These are phyloP conservation scores for Psilopogon haemacephalus DNA, from an alignment of 2,113 vertebrate genomes.

Conservation along the genomic window DNA sequence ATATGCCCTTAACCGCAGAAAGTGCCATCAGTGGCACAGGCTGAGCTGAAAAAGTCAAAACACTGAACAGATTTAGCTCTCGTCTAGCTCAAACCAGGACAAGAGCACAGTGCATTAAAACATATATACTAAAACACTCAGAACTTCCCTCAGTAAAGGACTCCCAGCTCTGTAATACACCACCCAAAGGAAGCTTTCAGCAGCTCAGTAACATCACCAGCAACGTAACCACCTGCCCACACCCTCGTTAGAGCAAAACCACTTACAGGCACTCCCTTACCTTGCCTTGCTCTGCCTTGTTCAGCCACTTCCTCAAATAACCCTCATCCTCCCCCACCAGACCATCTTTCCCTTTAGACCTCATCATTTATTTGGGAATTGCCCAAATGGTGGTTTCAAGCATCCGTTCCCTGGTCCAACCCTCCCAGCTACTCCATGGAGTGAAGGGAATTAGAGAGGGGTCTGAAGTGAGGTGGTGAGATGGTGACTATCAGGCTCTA, in stretches of 20 bases:
- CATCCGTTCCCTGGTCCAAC: accelerated
- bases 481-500: background rate
- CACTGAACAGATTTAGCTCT: no score
- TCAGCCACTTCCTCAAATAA: background rate
- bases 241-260: background rate
- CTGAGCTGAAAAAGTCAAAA: no score
- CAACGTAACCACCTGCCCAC: background rate
- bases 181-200: background rate
- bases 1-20: no score
- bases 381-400: background rate
- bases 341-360: background rate
- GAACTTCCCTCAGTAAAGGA: background rate
- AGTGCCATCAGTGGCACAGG: no score
- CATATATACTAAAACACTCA: background rate
- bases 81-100: no score
- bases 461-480: background rate
- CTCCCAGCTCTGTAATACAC: background rate
- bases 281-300: background rate
- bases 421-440: background rate
- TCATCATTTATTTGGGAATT: background rate
- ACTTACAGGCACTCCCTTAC: background rate
- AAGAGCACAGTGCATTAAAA: background rate
- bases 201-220: background rate
- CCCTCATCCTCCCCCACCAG: background rate
- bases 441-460: background rate